Conservation (phyloP, 2,888 invertebrate genomes). For the Nymphalis urticae region DNA sequence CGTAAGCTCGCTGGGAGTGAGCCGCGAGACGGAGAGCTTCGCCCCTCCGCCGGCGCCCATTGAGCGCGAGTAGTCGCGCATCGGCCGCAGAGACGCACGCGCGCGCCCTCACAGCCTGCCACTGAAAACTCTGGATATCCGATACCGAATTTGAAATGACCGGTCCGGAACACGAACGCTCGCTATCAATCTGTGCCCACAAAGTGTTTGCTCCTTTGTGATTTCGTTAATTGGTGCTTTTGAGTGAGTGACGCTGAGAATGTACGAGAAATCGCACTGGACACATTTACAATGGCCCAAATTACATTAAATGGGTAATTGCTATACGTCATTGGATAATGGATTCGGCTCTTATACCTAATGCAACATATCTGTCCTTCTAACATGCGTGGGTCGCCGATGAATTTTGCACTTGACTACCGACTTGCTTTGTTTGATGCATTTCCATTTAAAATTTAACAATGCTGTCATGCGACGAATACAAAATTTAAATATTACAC, state of each 20-base stretch:
- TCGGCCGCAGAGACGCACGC: slow-evolving; percentile 76
- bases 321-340: slow-evolving; percentile 81
- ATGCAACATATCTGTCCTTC: slow-evolving; percentile 66
- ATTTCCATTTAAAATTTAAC: slow-evolving; percentile 66
- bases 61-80: slow-evolving; percentile 75
- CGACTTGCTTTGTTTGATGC: slow-evolving; percentile 65
- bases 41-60: slow-evolving; percentile 78
- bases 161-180: slow-evolving; percentile 62
- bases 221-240: slow-evolving; percentile 73
- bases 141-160: slow-evolving; percentile 62
- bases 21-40: slow-evolving; percentile 65
- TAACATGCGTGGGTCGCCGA: slow-evolving; percentile 65
- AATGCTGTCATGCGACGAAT: slow-evolving; percentile 69
- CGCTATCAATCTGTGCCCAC: slow-evolving; percentile 61
- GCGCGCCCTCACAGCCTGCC: slow-evolving; percentile 65
- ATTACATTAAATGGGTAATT: slow-evolving; percentile 81
- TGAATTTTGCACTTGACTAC: slow-evolving; percentile 75
- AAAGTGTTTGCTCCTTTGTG: slow-evolving; percentile 69
- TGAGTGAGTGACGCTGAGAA: slow-evolving; percentile 77
- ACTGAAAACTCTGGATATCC: slow-evolving; percentile 57
- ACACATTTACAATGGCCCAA: slow-evolving; percentile 75
- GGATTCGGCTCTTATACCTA: slow-evolving; percentile 74
- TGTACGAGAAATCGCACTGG: slow-evolving; percentile 68
- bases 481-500: slow-evolving; percentile 54
- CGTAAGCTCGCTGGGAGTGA: slow-evolving; percentile 77